These are phyloP conservation scores for Peromyscus aztecus DNA, from an alignment of 2,797 vertebrate genomes.

Conservation along the genomic window DNA sequence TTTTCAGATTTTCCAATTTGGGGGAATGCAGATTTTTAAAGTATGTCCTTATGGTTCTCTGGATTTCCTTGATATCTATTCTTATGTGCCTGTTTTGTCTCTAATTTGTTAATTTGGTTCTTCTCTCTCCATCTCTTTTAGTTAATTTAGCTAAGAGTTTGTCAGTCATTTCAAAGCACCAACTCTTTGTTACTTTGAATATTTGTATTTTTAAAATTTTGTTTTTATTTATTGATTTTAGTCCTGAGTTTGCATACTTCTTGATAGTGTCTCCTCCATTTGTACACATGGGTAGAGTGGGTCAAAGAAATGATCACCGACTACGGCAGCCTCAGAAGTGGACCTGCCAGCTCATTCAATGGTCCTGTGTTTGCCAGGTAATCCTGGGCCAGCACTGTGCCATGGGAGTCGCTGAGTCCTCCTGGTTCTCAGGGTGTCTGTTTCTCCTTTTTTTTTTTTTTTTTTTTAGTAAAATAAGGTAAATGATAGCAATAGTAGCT, in stretches of 20 bases:
- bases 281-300: constrained; percentile 98
- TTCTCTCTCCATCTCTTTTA: neutral
- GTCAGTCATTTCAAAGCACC: neutral
- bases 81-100: neutral
- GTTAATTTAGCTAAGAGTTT: neutral
- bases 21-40: neutral
- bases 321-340: constrained; percentile 93
- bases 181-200: neutral
- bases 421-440: constrained; percentile 53
- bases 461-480: neutral
- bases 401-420: neutral
- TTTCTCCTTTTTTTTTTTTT: neutral
- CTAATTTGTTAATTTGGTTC: neutral
- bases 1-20: neutral
- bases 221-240: neutral
- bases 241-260: neutral
- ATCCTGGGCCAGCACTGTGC: neutral
- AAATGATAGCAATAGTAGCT: constrained; percentile 2
- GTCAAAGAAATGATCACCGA: constrained; percentile 98
- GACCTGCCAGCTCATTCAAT: constrained; percentile 93
- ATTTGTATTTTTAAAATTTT: neutral
- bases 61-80: neutral
- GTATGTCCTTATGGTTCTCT: neutral
- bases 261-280: constrained; percentile 92
- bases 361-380: constrained; percentile 97